phyloP scores from a whole-genome alignment of 30 jellyfish, hydroid and myxozoan species.

The Chrysaora quinquecirrha region DNA sequence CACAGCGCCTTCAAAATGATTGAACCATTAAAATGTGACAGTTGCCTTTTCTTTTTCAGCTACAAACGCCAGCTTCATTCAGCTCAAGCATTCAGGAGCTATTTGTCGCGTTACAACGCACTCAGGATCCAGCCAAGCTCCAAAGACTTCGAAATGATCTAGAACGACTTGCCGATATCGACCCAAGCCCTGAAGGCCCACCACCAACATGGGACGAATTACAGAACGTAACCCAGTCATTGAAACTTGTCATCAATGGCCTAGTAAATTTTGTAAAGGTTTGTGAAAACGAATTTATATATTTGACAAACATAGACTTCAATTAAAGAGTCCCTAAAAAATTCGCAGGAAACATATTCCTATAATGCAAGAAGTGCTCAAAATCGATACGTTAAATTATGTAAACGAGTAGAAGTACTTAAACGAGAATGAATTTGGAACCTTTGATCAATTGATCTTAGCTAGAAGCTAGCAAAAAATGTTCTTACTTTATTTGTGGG shows the following conservation, averaged over 20 bases:
- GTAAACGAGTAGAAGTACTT: too few relatives aligned
- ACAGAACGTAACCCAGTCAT: conserved; percentile 69
- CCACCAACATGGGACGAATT: conserved; percentile 88
- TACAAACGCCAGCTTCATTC: conserved; percentile 98
- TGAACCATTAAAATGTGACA: too few relatives aligned
- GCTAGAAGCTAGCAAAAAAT: too few relatives aligned
- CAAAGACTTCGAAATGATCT: conserved; percentile 79
- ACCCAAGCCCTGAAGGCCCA: conserved; percentile 98
- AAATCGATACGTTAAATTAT: too few relatives aligned
- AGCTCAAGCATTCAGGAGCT: conserved; percentile 98
- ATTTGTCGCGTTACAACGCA: conserved; percentile 90
- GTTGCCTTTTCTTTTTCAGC: conserved; percentile 65
- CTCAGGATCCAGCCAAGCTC: conserved; percentile 95
- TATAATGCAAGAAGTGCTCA: too few relatives aligned
- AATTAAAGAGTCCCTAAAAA: too few relatives aligned
- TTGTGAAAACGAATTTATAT: background rate
- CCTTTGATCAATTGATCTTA: too few relatives aligned
- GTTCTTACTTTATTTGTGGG: too few relatives aligned
- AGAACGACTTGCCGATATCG: conserved; percentile 88
- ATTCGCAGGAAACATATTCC: too few relatives aligned
- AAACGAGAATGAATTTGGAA: too few relatives aligned
- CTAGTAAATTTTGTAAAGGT: conserved; percentile 92
- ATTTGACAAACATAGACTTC: too few relatives aligned
- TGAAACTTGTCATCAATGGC: conserved; percentile 83
- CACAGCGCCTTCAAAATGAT: too few relatives aligned